Base-by-base conservation (phyloP, 92 coral and sea anemone species). In the Metridium senile region DNA sequence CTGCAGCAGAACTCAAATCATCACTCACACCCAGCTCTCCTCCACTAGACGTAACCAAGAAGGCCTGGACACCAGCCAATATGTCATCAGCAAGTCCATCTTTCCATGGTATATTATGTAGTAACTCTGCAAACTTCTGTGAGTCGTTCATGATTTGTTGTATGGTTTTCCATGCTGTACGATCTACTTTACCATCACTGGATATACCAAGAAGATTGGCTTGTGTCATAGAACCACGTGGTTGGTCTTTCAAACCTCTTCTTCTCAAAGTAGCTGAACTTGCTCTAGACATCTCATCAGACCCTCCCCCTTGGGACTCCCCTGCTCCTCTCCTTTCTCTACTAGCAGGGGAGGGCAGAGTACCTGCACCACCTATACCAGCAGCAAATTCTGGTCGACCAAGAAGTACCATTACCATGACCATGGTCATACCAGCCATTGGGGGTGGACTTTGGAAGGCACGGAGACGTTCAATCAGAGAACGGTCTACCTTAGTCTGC, bases 381-480 rank as follows among this genome's bases (percentile, higher is more conserved):
- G 96, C 59, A 35, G 93, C 97, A 84, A 96, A 96, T 91, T 96
- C 99, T 8, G 85, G 97, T 78, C 91, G 75, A 13, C 99, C 99
- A 0, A 96, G 86, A 17, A 96, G 74, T 20, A 90, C 93, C 99
- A 96, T 96, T 0, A 91, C 92, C 99, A 96, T 96, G 0, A 96
- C 93, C 99, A 96, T 96, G n/a, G 92, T 97, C 97, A 96, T 85
- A 33, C 96, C 96, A 1, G 95, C 87, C 99, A 96, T 96, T 16
- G 89, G 94, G 0, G 99, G 99, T 11, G 99, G 99, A 34, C 90
- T 93, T 77, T 96, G 99, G 57, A 96, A 93, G 1, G 99, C 97
- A 65, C 95, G 86, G 34, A 96, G 97, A 58, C 99, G 77, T 74
- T 96, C 99, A 59, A 91, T 87, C 21, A 94, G 68, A 1, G 97